These are phyloP conservation scores for Cabera pusaria DNA, from an alignment of 2,888 invertebrate species.

Conservation along the genomic window DNA sequence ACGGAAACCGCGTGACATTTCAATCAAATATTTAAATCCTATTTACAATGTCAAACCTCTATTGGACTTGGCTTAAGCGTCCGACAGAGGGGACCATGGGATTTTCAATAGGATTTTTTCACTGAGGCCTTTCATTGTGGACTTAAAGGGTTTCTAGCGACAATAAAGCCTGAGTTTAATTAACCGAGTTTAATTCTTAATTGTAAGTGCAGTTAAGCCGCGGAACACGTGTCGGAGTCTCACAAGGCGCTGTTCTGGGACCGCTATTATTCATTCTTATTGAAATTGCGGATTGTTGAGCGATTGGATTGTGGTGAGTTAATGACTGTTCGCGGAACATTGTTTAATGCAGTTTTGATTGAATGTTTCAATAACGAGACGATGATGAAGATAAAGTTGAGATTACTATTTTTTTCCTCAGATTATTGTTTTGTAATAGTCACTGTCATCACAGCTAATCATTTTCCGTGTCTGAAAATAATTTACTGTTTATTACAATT, in stretches of 20 bases:
- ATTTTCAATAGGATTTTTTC: slow-evolving; percentile 66
- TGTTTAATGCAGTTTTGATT: too few relatives aligned
- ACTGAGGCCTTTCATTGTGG: slow-evolving; percentile 65
- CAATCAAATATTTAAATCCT: slow-evolving; percentile 38
- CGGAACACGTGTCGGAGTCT: slow-evolving; percentile 74
- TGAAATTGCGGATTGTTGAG: slow-evolving; percentile 48
- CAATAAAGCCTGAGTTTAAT: slow-evolving; percentile 77
- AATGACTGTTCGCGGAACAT: slow-evolving; percentile 3
- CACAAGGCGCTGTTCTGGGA: slow-evolving; percentile 53
- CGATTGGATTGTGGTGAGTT: slow-evolving; percentile 9
- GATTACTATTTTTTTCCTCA: too few relatives aligned
- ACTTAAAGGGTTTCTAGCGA: slow-evolving; percentile 72
- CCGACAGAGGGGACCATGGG: slow-evolving; percentile 43
- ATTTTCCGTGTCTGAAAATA: too few relatives aligned
- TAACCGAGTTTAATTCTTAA: slow-evolving; percentile 81
- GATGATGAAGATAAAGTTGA: too few relatives aligned
- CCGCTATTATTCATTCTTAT: slow-evolving; percentile 59
- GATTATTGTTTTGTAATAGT: too few relatives aligned
- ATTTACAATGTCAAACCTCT: slow-evolving; percentile 32
- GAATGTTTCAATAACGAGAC: too few relatives aligned
- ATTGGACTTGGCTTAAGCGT: slow-evolving; percentile 44
- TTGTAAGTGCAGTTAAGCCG: slow-evolving; percentile 79
- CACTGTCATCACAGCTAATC: too few relatives aligned
- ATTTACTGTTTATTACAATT: too few relatives aligned
- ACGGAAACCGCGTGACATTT: slow-evolving; percentile 40